Evolutionary conservation across 64 coral and sea anemone genomes (phyloP), one percentile per base, ranked within the genome.

Genomic region (Astreopora myriophthalma): DNA sequence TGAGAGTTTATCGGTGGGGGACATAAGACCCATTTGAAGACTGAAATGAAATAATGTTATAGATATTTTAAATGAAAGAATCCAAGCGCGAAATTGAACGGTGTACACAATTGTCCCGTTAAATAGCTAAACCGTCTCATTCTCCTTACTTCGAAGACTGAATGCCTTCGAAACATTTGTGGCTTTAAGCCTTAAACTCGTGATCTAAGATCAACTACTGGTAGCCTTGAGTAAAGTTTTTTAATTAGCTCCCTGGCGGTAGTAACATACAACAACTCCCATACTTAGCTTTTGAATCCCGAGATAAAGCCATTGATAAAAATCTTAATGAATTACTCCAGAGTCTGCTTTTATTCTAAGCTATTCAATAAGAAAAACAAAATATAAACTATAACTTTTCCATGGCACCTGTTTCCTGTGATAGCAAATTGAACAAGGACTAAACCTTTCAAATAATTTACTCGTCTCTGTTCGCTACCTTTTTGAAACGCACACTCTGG

Each of bases 301-400:
- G 6, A 48, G 74, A 76, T 46, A 76, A 46, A 5, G 9, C 11
- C 3, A 76, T 48, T 4, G 73, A 76, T 76, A 28, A 19, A 76
- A 76, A 76, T 76, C 73, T 76, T 48, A 76, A 76, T 76, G 38
- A 76, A 70, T 30, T 29, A 33, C 67, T 70, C 24, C 7, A 32
- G 20, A 34, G 6, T 34, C 17, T 60, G 48, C 20, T 34, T 80
- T 19, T 24, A 60, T 60, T 60, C 32, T 20, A 60, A 60, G 27
- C 13, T 29, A 51, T 6, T 70, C 19, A 9, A 80, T 60, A 60
- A 34, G 8, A 0, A 80, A 17, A n/a, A 80, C 17, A 80, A 19
- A 31, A 35, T 51, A 20, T 34, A 60, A 33, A 80, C 49, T 9
- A 34, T 31, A 80, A 34, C 20, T 57, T 26, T 22, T 61, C 13